Evolutionary conservation across 2,113 vertebrate species (phyloP), one percentile per base, ranked within the genome.

Genomic region (Poecilia latipinna): DNA sequence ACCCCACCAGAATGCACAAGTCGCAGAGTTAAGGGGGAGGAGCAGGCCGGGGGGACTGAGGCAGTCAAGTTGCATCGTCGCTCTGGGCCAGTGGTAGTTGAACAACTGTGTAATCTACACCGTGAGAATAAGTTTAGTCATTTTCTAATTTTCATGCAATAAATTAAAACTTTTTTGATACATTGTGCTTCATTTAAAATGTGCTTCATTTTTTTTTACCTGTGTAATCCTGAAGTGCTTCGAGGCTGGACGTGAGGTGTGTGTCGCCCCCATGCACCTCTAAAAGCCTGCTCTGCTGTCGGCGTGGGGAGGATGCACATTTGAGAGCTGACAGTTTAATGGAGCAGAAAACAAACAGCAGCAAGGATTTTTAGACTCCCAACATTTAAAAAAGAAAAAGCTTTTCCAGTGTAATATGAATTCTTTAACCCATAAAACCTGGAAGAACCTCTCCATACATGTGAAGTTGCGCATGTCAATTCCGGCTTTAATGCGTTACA

Each of bases 81-180:
- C 66, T 74, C 28, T 68, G 8, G 32, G 65, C 70, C 13, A 48
- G 17, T 74, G 71, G 68, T 72, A 75, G 76, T 62, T 32, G 54
- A 31, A 70, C 75, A 28, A 62, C 69, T 65, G 63, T 80, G 88
- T 86, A 89, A 93, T 72, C 32, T 33, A 91, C 33, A 79, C 84
- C 13, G 33, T 3, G 77, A 90, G 74, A 90, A 92, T 91, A 80
- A 87, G 61, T 88, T 39, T 89, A 85, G 78, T 51, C 19, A 51
- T 64, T 77, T 75, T 68, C 70, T 68, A 29, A 33, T 77, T 70
- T 88, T 70, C 19, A 73, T 73, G 61, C 68, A 74, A 70, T 75
- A 80, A 66, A 71, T 57, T n/a, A 31, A 11, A 72, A 62, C 35
- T 63, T 83, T 79, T 63, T 87, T 83, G 39, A 77, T 67, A 77